Conservation (phyloP, 2,797 vertebrate genomes). For the Setipinna tenuifilis region DNA sequence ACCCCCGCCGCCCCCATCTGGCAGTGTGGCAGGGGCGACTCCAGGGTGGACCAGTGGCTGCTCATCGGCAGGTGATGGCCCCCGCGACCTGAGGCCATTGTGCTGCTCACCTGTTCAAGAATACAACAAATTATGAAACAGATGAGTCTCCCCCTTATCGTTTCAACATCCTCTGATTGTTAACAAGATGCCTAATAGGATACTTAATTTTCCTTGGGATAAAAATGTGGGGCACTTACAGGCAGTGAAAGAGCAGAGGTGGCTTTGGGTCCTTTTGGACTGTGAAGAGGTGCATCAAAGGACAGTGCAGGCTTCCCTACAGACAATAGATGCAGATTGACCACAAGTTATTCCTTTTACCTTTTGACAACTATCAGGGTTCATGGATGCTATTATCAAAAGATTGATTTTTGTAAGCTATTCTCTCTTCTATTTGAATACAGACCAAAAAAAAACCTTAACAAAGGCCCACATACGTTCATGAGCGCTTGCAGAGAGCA, state of each 20-base stretch:
- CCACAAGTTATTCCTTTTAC: background rate
- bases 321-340: conserved; percentile 43
- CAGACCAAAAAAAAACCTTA: background rate
- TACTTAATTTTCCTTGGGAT: too few species aligned
- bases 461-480: conserved; percentile 66
- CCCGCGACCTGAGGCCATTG: conserved; percentile 43
- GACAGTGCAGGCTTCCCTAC: conserved; percentile 70
- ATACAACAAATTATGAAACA: background rate
- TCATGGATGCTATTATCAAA: background rate
- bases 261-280: conserved; percentile 67
- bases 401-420: background rate
- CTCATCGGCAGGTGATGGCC: conserved; percentile 62
- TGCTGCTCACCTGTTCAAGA: conserved; percentile 56
- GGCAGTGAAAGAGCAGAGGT: conserved; percentile 62
- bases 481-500: conserved; percentile 72
- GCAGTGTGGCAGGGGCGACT: conserved; percentile 56
- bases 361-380: background rate
- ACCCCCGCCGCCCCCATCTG: conserved; percentile 47
- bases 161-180: too few species aligned
- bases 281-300: conserved; percentile 60
- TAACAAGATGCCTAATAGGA: too few species aligned
- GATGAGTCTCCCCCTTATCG: too few species aligned
- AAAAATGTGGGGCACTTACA: conserved; percentile 60
- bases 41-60: conserved; percentile 59
- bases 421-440: too few species aligned